Evolutionary conservation across 2,797 vertebrate genomes (phyloP), one percentile per base, ranked within the genome.

Genomic region (Lepilemur septentrionalis): DNA sequence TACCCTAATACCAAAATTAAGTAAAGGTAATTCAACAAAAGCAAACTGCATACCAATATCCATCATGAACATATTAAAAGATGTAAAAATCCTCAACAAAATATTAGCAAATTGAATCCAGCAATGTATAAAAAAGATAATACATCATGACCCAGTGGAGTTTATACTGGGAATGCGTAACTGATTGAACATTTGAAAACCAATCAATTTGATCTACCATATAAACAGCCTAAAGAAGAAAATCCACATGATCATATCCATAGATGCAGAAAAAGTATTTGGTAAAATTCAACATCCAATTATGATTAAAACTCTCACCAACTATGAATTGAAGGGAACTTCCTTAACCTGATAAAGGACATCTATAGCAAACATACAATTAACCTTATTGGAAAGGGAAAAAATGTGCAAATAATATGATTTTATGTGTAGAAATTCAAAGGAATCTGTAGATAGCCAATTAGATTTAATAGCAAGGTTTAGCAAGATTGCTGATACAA

Each of bases 171-270:
- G 32, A 94, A 63, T 92, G 46, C 32, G 43, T 65, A 9, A 38
- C 22, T 81, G 52, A 35, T 82, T 94, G 32, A 76, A 82, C 93
- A 73, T 94, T 86, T 72, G 63, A 90, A 95, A 95, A 82, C 55
- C 69, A 76, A 0, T 75, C 82, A 65, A 15, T 32, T 46, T 25
- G 17, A 43, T 55, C 48, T 13, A 72, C 25, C 32, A 5, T 52
- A 78, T 92, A 67, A 87, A 92, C 25, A 69, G 41, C 52, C 76
- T 93, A 79, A 93, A 73, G 88, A 85, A 96, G 25, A 89, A 61
- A 92, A 93, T 83, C 43, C 69, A 75, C 75, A 28, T 82, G n/a
- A 70, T 91, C n/a, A 12, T 65, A 93, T 83, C 25, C 83, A 50
- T 83, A 79, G 52, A 86, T 82, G 4, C 23, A 46, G 17, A 73